phyloP scores from a whole-genome alignment of 2,797 vertebrate species.

The Geotria australis region DNA sequence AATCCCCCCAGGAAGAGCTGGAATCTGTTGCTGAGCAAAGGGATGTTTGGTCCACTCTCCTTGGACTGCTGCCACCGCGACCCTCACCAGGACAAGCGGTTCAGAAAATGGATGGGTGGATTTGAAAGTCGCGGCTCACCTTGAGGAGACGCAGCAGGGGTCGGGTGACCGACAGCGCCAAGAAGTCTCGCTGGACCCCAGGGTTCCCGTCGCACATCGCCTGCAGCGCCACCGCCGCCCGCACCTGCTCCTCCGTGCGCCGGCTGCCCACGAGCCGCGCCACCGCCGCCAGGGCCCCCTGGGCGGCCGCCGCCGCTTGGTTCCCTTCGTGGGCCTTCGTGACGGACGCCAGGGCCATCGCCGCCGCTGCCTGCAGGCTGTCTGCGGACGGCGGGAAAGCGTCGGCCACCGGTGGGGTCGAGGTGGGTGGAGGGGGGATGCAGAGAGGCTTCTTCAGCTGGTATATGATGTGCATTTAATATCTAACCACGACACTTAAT shows the following conservation, averaged over 20 bases:
- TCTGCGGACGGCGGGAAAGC: constrained; percentile 7
- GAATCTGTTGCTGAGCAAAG: too few species aligned
- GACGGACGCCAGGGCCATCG: constrained; percentile 17
- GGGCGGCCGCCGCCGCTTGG: constrained; percentile 12
- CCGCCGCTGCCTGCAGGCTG: constrained; percentile 11
- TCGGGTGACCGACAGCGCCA: constrained; percentile 10
- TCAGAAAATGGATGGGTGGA: too few species aligned
- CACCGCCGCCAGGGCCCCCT: constrained; percentile 11
- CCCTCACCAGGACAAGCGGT: too few species aligned
- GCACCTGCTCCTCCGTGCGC: constrained; percentile 13
- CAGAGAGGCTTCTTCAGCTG: too few species aligned
- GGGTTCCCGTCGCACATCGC: constrained; percentile 13
- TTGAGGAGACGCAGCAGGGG: constrained; percentile 19
- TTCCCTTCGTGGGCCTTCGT: constrained; percentile 10
- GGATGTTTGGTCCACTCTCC: too few species aligned
- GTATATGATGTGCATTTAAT: too few species aligned
- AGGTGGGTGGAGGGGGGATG: too few species aligned
- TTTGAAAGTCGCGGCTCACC: constrained; percentile 6
- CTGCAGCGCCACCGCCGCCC: constrained; percentile 19
- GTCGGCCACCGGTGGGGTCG: too few species aligned
- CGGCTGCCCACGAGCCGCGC: constrained; percentile 14
- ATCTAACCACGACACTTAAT: too few species aligned
- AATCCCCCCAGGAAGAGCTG: too few species aligned
- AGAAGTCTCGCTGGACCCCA: constrained; percentile 13
- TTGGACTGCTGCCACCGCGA: too few species aligned